These are phyloP conservation scores for Megathymus violae DNA, from an alignment of 1,140 invertebrate species.

Conservation along the genomic window DNA sequence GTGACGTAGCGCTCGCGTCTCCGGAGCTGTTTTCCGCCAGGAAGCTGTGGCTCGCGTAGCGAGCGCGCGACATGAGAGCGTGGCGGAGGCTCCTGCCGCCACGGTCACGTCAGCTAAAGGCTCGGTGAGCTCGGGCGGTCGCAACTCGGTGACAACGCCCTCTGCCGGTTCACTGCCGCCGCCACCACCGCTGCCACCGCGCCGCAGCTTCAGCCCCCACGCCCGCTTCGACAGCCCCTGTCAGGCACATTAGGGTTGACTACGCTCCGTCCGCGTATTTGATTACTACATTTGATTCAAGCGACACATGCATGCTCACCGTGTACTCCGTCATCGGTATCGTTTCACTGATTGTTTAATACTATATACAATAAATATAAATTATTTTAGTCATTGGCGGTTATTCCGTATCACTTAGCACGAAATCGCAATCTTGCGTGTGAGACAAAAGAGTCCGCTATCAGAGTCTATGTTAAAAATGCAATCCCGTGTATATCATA, in stretches of 20 bases:
- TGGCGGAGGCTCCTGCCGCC: conserved; percentile 59
- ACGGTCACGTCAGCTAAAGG: conserved; percentile 71
- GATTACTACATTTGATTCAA: conserved; percentile 40
- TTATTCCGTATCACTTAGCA: conserved; percentile 65
- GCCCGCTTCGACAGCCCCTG: conserved; percentile 79
- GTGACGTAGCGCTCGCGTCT: conserved; percentile 80
- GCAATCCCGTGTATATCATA: conserved; percentile 75
- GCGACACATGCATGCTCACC: conserved; percentile 74
- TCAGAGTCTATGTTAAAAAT: conserved; percentile 80
- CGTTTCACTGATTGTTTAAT: conserved; percentile 46
- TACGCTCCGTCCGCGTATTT: conserved; percentile 12
- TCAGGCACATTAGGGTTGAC: conserved; percentile 48
- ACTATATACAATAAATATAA: conserved; percentile 68
- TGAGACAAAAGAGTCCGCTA: conserved; percentile 61
- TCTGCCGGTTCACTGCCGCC: conserved; percentile 57
- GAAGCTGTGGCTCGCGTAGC: conserved; percentile 74
- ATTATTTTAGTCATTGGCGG: conserved; percentile 56
- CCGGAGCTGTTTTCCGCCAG: conserved; percentile 86
- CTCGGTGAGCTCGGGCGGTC: conserved; percentile 73
- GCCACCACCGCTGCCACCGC: conserved; percentile 60
- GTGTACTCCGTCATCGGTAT: conserved; percentile 38
- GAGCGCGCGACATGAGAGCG: conserved; percentile 65
- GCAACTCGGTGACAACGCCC: conserved; percentile 71
- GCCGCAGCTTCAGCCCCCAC: conserved; percentile 83
- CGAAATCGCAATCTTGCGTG: conserved; percentile 57